phyloP scores from a whole-genome alignment of 2,797 vertebrate genomes.

The Semaprochilodus insignis region DNA sequence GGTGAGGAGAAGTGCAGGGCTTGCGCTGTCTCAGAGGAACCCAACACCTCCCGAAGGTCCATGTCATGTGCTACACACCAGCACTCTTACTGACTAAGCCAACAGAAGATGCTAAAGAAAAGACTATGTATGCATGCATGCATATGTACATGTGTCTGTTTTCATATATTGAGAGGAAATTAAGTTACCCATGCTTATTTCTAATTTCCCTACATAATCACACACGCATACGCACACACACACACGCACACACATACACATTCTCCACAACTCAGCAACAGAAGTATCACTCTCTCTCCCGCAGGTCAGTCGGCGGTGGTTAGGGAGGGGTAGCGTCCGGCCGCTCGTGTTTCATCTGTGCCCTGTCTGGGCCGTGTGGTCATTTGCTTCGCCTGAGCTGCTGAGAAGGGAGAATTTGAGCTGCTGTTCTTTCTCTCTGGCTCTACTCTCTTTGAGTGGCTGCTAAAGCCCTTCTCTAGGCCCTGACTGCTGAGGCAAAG shows the following conservation, averaged over 20 bases:
- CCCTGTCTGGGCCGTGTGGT: constrained; percentile 12
- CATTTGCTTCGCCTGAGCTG: constrained; percentile 5
- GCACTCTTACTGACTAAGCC: constrained; percentile 5
- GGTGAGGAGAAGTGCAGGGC: constrained; percentile 1
- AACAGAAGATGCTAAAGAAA: background rate
- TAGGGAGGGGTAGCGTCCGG: constrained; percentile 20
- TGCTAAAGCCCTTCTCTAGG: constrained; percentile 17
- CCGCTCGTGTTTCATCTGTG: constrained; percentile 36
- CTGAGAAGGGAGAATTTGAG: constrained; percentile 44
- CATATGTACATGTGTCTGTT: background rate
- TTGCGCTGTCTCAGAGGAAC: constrained; percentile 17
- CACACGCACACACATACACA: background rate
- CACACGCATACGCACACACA: background rate
- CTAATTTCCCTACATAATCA: background rate
- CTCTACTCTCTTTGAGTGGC: constrained; percentile 14
- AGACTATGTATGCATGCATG: background rate
- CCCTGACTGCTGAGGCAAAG: constrained; percentile 25
- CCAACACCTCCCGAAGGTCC: background rate
- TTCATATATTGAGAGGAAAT: no score
- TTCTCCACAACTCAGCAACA: constrained; percentile 23
- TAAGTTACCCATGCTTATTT: background rate
- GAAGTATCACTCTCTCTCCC: constrained; percentile 22
- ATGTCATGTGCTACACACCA: background rate
- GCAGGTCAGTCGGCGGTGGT: constrained; percentile 31
- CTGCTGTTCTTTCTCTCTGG: background rate